Percentiles rank a stretch among this genome's conserved stretches.
Conservation (phyloP, 2,797 vertebrate genomes). For the Gorsachius magnificus region DNA sequence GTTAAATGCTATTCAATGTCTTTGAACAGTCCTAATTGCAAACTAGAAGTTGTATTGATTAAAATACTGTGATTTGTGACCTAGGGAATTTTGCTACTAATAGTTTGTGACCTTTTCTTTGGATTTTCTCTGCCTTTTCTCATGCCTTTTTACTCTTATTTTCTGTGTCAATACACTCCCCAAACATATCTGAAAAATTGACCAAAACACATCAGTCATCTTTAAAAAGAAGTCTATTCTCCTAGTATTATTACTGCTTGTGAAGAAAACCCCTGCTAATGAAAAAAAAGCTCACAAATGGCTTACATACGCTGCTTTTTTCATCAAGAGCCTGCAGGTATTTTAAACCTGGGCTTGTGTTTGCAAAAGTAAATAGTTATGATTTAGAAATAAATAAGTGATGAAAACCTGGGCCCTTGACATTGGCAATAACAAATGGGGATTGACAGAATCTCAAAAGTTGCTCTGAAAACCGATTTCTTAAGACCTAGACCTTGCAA, state of each 20-base stretch:
- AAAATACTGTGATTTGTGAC: constrained; percentile 13
- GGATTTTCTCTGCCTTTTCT: background rate
- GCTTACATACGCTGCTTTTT: background rate
- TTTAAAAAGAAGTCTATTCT: background rate
- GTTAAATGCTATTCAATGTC: background rate
- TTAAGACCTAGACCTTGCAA: background rate
- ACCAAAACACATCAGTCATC: background rate
- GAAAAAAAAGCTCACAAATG: background rate
- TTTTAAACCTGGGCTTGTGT: background rate
- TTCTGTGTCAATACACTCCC: background rate
- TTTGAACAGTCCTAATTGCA: background rate
- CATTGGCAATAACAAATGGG: background rate
- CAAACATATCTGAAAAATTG: background rate
- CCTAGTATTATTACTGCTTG: background rate
- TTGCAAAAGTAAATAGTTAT: background rate
- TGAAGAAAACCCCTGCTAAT: background rate
- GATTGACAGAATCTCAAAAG: background rate
- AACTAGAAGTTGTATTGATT: background rate
- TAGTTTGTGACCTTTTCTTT: background rate
- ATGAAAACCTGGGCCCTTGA: background rate
- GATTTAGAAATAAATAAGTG: background rate
- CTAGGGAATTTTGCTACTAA: background rate
- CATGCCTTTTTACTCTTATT: background rate
- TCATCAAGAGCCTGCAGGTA: background rate
- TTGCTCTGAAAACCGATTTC: background rate